Base-by-base conservation (phyloP, 2,797 vertebrate genomes). In the Distichodus sexfasciatus region DNA sequence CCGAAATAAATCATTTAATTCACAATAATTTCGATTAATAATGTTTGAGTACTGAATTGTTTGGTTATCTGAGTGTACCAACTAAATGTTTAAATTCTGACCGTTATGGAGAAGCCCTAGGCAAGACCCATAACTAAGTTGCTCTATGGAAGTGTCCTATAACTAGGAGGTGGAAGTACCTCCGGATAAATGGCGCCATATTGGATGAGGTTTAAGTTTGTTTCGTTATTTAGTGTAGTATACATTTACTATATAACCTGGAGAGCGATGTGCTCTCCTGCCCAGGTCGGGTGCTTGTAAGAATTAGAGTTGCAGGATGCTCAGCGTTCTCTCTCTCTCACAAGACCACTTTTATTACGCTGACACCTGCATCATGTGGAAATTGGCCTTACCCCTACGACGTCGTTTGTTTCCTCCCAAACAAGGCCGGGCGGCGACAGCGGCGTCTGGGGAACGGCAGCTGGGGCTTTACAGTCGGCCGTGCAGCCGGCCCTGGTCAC, bases 361-460 rank as follows among this genome's bases (percentile, higher is more conserved):
- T 71, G 78, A 86, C 85, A 87, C 87, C 84, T 89, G 87, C 75
- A 83, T 83, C 85, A 86, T 85, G 85, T 88, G 86, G 80, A 83
- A 81, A 78, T 85, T 86, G 83, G 82, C 85, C 79, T 86, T 84
- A 82, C 84, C 83, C 85, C 85, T 84, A n/a, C n/a, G n/a, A n/a
- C 83, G 79, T 84, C 81, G 81, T 87, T 85, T 86, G 85, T 80
- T 87, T 87, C 78, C 71, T 75, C 55, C 76, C 74, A 83, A 89
- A 87, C 83, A 86, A 85, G 81, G 82, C 76, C 76, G 80, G 77
- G 75, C 43, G 68, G 75, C 64, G 61, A 64, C 54, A 77, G 61
- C 47, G 61, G 61, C 4, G 71, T 44, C 79, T 57, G 15, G 75
- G 75, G 77, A 76, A 71, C 76, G 36, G 73, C 87, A 86, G 84